Evolutionary conservation across 2,113 vertebrate species (phyloP).

Genomic region (Apodemus speciosus): DNA sequence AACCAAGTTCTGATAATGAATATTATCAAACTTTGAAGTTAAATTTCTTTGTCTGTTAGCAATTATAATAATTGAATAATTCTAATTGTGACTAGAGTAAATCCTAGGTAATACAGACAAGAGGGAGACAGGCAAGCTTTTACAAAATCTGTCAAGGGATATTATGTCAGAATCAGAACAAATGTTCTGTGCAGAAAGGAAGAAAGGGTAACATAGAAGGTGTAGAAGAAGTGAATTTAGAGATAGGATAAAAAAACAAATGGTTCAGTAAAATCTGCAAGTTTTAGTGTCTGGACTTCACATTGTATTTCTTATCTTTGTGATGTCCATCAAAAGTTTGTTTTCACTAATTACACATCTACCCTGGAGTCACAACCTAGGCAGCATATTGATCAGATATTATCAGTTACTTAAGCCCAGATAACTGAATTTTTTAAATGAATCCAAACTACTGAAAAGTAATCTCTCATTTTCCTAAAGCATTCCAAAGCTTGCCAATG

Average conservation of each 20-base stretch:
- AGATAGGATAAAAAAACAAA: background rate
- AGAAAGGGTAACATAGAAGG: too few relatives aligned
- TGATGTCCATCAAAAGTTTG: background rate
- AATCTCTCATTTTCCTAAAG: background rate
- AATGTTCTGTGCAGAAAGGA: background rate
- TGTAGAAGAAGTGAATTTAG: background rate
- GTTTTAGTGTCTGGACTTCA: rapidly evolving
- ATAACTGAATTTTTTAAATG: background rate
- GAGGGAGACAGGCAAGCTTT: background rate
- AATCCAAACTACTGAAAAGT: background rate
- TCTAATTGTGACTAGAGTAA: background rate
- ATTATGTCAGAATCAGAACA: background rate
- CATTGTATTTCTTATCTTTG: background rate
- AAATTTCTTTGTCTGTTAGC: background rate
- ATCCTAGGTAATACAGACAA: background rate
- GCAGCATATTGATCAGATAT: background rate
- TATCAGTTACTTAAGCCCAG: conserved; percentile 18
- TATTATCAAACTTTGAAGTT: background rate
- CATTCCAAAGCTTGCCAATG: background rate
- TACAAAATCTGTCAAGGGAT: background rate
- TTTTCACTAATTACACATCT: conserved; percentile 21
- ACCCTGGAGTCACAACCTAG: background rate
- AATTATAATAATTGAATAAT: background rate
- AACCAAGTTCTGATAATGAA: background rate
- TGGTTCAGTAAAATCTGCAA: background rate